Conservation (phyloP, 1,140 invertebrate species). For the Drosophila takahashii region DNA sequence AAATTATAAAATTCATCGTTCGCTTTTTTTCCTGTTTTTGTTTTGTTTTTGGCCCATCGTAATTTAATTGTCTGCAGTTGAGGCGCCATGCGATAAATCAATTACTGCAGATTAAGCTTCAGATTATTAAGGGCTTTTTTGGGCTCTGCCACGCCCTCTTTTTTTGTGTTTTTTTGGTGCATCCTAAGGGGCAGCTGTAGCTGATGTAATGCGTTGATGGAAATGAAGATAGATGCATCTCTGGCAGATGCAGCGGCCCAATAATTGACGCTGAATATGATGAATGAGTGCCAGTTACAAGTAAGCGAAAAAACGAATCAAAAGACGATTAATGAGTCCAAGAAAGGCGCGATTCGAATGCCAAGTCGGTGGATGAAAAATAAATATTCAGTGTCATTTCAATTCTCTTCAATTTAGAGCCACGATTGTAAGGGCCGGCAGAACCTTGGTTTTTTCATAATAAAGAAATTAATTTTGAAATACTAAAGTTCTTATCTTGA, state of each 20-base stretch:
- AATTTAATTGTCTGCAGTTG: conserved; percentile 65
- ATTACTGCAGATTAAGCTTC: conserved; percentile 61
- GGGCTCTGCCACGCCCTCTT: conserved; percentile 5
- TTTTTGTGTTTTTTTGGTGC: conserved; percentile 4
- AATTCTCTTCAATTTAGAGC: conserved; percentile 1
- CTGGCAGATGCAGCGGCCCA: conserved; percentile 35
- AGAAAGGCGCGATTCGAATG: background rate
- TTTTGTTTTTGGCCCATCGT: conserved; percentile 19
- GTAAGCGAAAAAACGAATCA: conserved; percentile 27
- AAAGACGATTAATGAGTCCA: conserved; percentile 46
- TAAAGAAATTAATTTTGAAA: no score
- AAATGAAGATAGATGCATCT: conserved; percentile 47
- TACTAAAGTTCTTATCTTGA: no score
- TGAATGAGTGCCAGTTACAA: conserved; percentile 68
- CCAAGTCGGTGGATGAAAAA: background rate
- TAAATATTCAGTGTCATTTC: background rate
- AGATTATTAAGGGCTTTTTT: conserved; percentile 60
- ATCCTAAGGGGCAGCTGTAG: conserved; percentile 15
- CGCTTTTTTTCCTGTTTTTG: conserved; percentile 8
- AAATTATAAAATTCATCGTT: conserved; percentile 28
- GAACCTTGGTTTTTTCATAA: no score
- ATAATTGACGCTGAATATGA: conserved; percentile 69
- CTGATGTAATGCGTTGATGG: conserved; percentile 38
- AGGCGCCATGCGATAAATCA: conserved; percentile 66
- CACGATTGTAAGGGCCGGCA: background rate